phyloP scores from a whole-genome alignment of 2,888 invertebrate species.

The Himalopsyche anomala region DNA sequence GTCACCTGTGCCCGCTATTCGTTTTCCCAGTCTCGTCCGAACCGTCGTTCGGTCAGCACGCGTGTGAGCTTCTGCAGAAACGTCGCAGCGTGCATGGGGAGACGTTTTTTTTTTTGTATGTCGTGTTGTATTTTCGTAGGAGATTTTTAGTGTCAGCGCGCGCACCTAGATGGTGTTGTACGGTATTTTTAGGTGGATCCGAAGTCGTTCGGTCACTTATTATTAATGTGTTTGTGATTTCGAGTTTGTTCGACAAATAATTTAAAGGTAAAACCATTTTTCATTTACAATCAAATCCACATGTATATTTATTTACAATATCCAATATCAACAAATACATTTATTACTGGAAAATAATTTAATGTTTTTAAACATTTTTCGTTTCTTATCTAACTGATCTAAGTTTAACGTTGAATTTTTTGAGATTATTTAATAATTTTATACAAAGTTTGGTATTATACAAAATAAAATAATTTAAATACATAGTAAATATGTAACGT shows the following conservation, averaged over 20 bases:
- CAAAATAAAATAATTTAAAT: too few species aligned
- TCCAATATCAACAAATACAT: too few species aligned
- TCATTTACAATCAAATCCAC: background rate
- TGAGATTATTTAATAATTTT: too few species aligned
- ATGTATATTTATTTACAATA: too few species aligned
- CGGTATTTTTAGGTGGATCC: conserved; percentile 46
- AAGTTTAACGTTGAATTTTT: too few species aligned
- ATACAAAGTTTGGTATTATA: too few species aligned
- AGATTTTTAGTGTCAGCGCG: conserved; percentile 49
- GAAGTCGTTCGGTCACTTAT: conserved; percentile 41
- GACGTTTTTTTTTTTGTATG: conserved; percentile 38
- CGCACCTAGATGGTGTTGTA: conserved; percentile 57
- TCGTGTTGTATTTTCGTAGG: conserved; percentile 28
- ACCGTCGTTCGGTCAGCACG: conserved; percentile 83
- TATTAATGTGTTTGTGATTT: conserved; percentile 12
- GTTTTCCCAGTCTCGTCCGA: conserved; percentile 65
- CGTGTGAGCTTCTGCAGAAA: conserved; percentile 73
- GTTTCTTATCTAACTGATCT: too few species aligned
- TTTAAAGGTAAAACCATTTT: conserved; percentile 3
- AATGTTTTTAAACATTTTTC: too few species aligned
- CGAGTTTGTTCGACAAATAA: background rate
- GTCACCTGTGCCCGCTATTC: conserved; percentile 57
- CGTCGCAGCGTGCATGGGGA: conserved; percentile 17
- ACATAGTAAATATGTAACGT: too few species aligned
- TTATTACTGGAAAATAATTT: too few species aligned